phyloP scores from a whole-genome alignment of 2,113 vertebrate species.

The Formicarius rufipectus region DNA sequence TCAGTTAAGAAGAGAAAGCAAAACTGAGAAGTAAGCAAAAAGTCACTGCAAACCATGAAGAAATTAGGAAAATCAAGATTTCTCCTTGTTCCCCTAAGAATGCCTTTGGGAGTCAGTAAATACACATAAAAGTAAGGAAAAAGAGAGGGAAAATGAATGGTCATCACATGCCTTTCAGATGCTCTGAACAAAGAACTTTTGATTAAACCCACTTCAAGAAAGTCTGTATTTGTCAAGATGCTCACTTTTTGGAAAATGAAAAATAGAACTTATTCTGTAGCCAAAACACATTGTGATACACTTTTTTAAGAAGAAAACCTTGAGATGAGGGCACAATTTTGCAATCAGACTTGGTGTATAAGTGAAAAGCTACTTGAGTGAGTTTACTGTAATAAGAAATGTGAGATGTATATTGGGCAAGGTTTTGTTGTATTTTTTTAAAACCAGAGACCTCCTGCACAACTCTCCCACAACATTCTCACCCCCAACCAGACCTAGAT shows the following conservation, averaged over 20 bases:
- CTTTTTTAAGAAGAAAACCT: background rate
- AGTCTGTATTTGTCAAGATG: background rate
- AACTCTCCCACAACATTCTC: background rate
- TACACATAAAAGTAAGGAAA: background rate
- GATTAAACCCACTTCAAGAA: background rate
- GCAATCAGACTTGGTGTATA: background rate
- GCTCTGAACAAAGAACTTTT: background rate
- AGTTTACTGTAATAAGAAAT: background rate
- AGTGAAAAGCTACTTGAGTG: background rate
- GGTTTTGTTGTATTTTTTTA: no score
- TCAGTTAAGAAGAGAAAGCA: background rate
- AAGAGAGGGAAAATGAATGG: background rate
- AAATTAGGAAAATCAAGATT: background rate
- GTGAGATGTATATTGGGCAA: background rate
- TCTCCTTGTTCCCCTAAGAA: background rate
- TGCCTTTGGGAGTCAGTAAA: background rate
- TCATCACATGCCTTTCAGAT: background rate
- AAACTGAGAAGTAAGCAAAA: background rate
- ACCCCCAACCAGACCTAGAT: background rate
- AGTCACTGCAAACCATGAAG: background rate
- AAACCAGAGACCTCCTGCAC: background rate
- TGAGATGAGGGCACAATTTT: background rate
- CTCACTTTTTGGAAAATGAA: background rate
- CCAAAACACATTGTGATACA: background rate
- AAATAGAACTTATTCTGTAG: background rate